Percentiles rank a stretch among this genome's conserved stretches.
phyloP scores from a whole-genome alignment of 2,888 invertebrate species.

The Pterobdella sp. region DNA sequence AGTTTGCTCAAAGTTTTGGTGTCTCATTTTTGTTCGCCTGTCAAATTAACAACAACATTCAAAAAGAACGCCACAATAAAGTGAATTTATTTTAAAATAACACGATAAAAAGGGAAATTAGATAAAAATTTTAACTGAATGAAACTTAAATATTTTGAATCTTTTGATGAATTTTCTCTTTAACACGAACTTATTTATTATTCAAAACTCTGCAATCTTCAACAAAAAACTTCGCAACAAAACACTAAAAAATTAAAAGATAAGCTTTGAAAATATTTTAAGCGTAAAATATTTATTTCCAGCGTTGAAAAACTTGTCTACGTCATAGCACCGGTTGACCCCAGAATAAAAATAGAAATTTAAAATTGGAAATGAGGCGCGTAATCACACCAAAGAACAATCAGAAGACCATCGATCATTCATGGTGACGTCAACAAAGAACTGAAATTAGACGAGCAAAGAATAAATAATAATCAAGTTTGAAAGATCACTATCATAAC shows the following conservation, averaged over 20 bases:
- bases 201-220: not conserved
- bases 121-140: too few species aligned
- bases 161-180: too few species aligned
- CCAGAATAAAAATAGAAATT: constrained; percentile 11
- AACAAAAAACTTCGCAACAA: not conserved
- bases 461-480: constrained; percentile 8
- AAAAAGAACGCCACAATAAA: too few species aligned
- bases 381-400: constrained; percentile 16
- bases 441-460: constrained; percentile 12
- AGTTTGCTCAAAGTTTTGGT: not conserved
- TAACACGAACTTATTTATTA: too few species aligned
- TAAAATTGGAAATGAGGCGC: constrained; percentile 7
- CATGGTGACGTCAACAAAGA: constrained; percentile 3
- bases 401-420: constrained; percentile 3
- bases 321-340: constrained; percentile 4
- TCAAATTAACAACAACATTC: constrained; percentile 10
- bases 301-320: too few species aligned
- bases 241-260: not conserved
- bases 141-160: too few species aligned
- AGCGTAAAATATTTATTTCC: too few species aligned
- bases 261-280: not conserved
- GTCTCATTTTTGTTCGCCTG: not conserved
- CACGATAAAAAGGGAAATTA: too few species aligned
- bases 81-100: too few species aligned
- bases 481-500: not conserved